Conservation (phyloP, 2,888 invertebrate genomes). For the Parnassius smintheus region DNA sequence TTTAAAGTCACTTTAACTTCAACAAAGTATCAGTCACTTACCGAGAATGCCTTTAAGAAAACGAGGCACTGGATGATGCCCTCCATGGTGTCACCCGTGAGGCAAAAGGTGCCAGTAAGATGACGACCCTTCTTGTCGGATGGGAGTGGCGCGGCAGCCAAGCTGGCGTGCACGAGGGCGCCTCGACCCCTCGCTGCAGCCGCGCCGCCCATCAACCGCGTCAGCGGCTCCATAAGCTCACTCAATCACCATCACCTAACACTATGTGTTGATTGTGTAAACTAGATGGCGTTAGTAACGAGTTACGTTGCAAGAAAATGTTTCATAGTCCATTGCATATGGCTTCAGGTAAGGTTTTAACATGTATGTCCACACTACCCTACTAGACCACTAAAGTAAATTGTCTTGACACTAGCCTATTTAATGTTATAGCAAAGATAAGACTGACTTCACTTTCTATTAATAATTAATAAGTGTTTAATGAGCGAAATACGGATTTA, state of each 20-base stretch:
- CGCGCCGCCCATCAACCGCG: conserved; percentile 85
- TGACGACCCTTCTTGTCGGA: conserved; percentile 88
- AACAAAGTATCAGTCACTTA: conserved; percentile 76
- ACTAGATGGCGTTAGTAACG: too few species aligned
- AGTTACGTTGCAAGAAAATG: too few species aligned
- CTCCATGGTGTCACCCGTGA: conserved; percentile 95
- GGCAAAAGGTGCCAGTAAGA: conserved; percentile 92
- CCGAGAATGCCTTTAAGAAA: conserved; percentile 95
- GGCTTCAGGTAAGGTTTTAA: too few species aligned
- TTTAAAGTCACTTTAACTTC: too few species aligned
- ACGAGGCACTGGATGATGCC: conserved; percentile 96
- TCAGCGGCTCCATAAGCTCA: conserved; percentile 88
- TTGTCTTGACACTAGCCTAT: too few species aligned
- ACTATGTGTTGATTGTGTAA: not conserved
- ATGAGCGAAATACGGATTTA: too few species aligned
- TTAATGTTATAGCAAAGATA: too few species aligned
- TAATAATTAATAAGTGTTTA: too few species aligned
- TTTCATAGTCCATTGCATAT: too few species aligned
- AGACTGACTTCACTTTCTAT: too few species aligned
- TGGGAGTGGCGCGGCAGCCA: conserved; percentile 87
- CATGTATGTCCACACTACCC: too few species aligned
- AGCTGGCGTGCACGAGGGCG: conserved; percentile 88
- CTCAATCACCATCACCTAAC: conserved; percentile 33
- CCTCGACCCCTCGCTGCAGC: conserved; percentile 83
- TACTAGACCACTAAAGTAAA: too few species aligned